Evolutionary conservation across 2,113 vertebrate genomes (phyloP).

Genomic region (Poecile atricapillus): DNA sequence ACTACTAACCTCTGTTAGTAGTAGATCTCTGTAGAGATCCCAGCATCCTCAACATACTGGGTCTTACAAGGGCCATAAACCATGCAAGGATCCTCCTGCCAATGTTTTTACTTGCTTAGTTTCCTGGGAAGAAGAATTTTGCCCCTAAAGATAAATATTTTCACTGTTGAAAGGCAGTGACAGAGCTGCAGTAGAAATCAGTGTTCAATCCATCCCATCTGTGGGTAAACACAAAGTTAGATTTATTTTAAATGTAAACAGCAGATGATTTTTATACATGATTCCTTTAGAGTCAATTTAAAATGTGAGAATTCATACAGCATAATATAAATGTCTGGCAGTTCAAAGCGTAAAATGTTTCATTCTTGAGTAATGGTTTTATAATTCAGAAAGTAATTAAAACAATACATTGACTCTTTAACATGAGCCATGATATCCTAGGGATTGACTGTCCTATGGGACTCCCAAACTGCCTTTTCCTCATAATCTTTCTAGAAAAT

Average conservation of each 20-base stretch:
- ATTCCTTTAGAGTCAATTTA: constrained; percentile 19
- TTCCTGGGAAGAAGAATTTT: not conserved
- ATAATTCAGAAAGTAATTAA: not conserved
- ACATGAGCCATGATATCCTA: not conserved
- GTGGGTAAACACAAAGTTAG: not conserved
- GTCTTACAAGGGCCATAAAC: not conserved
- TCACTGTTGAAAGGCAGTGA: not conserved
- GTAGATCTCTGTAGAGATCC: not conserved
- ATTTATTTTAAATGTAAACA: constrained; percentile 29
- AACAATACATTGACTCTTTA: not conserved
- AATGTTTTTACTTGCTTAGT: not conserved
- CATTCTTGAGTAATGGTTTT: not conserved
- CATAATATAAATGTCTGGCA: not conserved
- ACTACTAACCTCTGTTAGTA: not conserved
- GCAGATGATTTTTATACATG: constrained; percentile 24
- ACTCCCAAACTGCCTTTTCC: not conserved
- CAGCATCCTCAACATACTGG: not conserved
- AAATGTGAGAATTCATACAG: constrained; percentile 22
- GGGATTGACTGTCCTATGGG: not conserved
- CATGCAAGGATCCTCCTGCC: not conserved
- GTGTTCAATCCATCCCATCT: not conserved
- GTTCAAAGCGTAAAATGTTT: not conserved
- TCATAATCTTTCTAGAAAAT: constrained; percentile 19
- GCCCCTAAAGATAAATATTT: not conserved
- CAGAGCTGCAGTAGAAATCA: not conserved